Evolutionary conservation across 2,888 invertebrate species (phyloP).

Genomic region (Mythimna ferrago): DNA sequence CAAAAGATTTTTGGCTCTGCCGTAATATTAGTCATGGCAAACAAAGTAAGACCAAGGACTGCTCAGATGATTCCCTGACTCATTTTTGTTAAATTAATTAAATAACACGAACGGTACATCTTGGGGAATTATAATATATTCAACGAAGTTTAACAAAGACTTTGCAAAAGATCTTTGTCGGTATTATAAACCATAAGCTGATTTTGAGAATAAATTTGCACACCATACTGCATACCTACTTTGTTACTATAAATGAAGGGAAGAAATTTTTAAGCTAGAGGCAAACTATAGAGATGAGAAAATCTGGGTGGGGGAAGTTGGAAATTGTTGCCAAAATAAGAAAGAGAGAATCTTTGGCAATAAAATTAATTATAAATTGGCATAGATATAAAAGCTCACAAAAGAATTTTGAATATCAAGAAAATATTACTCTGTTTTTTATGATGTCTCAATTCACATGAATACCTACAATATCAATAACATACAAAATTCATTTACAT

Average conservation of each 20-base stretch:
- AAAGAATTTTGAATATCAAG: background rate
- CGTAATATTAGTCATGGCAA: conserved; percentile 68
- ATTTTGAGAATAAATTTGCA: conserved; percentile 5
- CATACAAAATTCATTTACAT: accelerated
- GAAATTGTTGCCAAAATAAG: too few species aligned
- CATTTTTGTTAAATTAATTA: conserved; percentile 62
- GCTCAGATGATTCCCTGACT: conserved; percentile 67
- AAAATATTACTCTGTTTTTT: background rate
- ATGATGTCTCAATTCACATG: background rate
- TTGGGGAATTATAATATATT: conserved; percentile 34
- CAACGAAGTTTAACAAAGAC: conserved; percentile 12
- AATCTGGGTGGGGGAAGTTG: too few species aligned
- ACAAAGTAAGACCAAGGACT: conserved; percentile 65
- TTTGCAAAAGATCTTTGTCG: background rate
- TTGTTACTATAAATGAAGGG: background rate
- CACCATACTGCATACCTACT: background rate
- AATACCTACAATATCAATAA: background rate
- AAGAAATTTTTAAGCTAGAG: background rate
- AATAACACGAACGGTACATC: conserved; percentile 33
- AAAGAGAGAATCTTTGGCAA: too few species aligned
- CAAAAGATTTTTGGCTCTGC: conserved; percentile 56
- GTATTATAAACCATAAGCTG: background rate
- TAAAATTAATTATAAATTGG: too few species aligned
- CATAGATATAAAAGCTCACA: too few species aligned
- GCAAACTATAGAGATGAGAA: background rate